phyloP scores from a whole-genome alignment of 2,113 vertebrate genomes.

The Paraplagusia blochii region DNA sequence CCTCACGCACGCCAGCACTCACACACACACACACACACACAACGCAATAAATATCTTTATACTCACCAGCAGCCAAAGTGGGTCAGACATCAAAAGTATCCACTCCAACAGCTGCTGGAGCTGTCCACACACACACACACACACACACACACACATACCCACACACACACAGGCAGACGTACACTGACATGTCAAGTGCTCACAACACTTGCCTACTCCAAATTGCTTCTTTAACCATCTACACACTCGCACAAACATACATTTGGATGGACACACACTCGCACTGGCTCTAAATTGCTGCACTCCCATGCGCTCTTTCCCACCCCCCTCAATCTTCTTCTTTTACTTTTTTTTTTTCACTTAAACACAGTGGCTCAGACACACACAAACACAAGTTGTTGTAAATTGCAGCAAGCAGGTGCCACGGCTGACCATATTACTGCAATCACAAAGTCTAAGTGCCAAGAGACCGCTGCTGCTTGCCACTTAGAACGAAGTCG shows the following conservation, averaged over 20 bases:
- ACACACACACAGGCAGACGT: no score
- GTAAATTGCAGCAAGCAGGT: conserved; percentile 58
- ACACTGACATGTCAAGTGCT: conserved; percentile 6
- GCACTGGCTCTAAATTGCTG: conserved; percentile 66
- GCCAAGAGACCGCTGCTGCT: conserved; percentile 53
- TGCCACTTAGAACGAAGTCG: conserved; percentile 44
- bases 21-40: conserved; percentile 29
- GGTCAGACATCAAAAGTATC: conserved; percentile 76
- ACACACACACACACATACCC: conserved; percentile 15
- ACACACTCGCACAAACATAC: conserved; percentile 34
- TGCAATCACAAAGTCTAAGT: conserved; percentile 63
- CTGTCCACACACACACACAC: conserved; percentile 45
- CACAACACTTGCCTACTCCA: conserved; percentile 53
- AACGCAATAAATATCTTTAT: conserved; percentile 73
- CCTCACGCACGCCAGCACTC: conserved; percentile 33
- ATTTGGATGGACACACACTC: conserved; percentile 41
- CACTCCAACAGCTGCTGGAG: conserved; percentile 68
- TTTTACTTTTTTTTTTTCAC: conserved; percentile 2
- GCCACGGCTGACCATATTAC: conserved; percentile 64
- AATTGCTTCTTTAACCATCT: conserved; percentile 69
- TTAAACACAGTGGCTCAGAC: conserved; percentile 7
- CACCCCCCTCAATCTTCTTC: conserved; percentile 9
- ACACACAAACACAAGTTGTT: conserved; percentile 20
- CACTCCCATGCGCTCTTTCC: conserved; percentile 29
- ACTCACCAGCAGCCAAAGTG: conserved; percentile 72